phyloP scores from a whole-genome alignment of 1,140 invertebrate genomes.

The Macrosteles quadrilineatus region DNA sequence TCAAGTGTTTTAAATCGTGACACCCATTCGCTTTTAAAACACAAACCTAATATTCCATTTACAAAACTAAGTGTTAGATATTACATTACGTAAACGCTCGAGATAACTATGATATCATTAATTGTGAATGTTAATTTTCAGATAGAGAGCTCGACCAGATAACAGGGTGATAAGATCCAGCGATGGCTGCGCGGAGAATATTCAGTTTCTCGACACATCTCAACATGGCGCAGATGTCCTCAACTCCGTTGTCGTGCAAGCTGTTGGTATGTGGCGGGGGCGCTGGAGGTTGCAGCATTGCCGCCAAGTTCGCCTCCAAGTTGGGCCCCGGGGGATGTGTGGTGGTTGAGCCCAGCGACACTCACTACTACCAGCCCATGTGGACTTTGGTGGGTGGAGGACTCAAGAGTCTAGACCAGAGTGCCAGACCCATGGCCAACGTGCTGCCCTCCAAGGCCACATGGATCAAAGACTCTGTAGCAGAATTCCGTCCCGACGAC shows the following conservation, averaged over 20 bases:
- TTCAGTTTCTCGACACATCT: neutral
- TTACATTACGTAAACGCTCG: too few species aligned
- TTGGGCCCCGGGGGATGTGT: conserved; percentile 71
- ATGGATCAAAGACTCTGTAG: conserved; percentile 78
- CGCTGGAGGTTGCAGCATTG: conserved; percentile 85
- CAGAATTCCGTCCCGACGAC: conserved; percentile 70
- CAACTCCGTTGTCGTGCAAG: conserved; percentile 59
- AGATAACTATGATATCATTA: too few species aligned
- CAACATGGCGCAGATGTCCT: neutral
- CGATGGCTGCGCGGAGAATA: neutral
- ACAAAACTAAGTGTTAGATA: too few species aligned
- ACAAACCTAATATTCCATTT: too few species aligned
- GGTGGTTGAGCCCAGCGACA: conserved; percentile 82
- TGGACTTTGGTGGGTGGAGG: conserved; percentile 95
- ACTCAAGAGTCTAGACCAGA: conserved; percentile 68
- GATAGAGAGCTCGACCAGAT: too few species aligned
- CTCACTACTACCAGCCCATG: conserved; percentile 95
- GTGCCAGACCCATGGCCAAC: conserved; percentile 62
- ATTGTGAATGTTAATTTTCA: too few species aligned
- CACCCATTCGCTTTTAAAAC: too few species aligned
- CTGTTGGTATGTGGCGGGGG: conserved; percentile 92
- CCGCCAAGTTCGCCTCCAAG: conserved; percentile 77
- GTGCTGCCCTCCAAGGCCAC: conserved; percentile 76
- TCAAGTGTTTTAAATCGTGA: too few species aligned
- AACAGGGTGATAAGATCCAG: too few species aligned